Base-by-base conservation (phyloP, 2,113 vertebrate genomes). In the Neoarius graeffei region DNA sequence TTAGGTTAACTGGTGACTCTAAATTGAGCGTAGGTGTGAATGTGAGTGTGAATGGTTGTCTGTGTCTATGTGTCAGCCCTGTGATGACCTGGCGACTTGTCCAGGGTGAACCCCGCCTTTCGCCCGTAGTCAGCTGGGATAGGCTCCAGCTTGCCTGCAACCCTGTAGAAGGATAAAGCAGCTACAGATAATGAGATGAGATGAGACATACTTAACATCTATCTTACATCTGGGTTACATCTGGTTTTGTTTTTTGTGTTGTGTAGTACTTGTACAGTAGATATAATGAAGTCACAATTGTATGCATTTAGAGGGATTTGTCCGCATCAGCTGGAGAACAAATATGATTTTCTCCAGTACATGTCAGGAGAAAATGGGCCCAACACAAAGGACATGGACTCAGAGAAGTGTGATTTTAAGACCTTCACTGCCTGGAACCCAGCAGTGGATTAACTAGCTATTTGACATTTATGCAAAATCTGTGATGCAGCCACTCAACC, bases 401-500 rank as follows among this genome's bases (percentile, higher is more conserved):
- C 59, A 71, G 20, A 71, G 79, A 71, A 48, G 82, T 71, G 67
- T 62, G 79, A 80, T 85, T 85, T 86, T 80, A 60, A 60, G 84
- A 81, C 74, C 81, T 59, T 73, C 76, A 64, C 81, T 42, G 42
- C 42, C 42, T 76, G 74, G 19, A 79, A 76, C 54, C n/a, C 87
- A 86, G 89, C 85, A 81, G 64, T 82, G 74, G 89, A 93, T 94
- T 92, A 93, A 90, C 91, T 91, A 90, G 83, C 83, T 71, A 30
- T 90, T 89, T 92, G 91, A 93, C 92, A 91, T 94, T 94, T 93
- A 90, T 87, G 67, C 74, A 80, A 91, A 89, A 86, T 85, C 60
- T 79, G 74, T 82, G 25, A 90, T 89, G 92, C 85, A 88, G 91
- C 80, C 35, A 85, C 85, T 91, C 84, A 8, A 81, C 88, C 88